Evolutionary conservation across 2,888 invertebrate species (phyloP), one percentile per base, ranked within the genome.

Genomic region (Xestia rhomboidea): DNA sequence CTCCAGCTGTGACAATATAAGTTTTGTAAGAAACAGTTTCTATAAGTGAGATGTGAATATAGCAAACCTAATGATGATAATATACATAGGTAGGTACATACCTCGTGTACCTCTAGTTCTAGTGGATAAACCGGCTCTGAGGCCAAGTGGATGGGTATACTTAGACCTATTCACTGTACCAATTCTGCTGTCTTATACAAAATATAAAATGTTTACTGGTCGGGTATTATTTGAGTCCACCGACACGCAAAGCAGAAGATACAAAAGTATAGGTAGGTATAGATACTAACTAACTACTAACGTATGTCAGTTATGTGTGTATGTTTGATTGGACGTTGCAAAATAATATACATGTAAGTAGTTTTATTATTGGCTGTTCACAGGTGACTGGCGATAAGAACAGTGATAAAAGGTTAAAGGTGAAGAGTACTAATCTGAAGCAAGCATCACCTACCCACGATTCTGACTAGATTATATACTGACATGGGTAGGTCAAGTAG

Each of bases 371-470:
- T 34, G 67, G 46, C 71, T 70, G 38, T 66, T 34, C 11, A 34
- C 34, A 46, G 24, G 72, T 51, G 49, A 70, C 71, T 38, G 27
- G 27, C 24, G 49, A 54, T 54, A 73, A 51, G 41, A 41, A 30
- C 41, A 41, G 24, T 72, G 72, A 71, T 73, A 71, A 71, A 41
- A 71, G 71, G 49, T 71, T 73, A 51, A 51, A 73, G 41, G 72
- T 73, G 15, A 49, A 24, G 13, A 71, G 34, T 70, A 41, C 34
- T 49, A 27, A n/a, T 13, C 68, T 18, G 13, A 34, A 34, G 34
- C 34, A 44, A 21, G 30, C 21, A n/a, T n/a, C n/a, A 27, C 3
- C 7, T n/a, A 54, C 6, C 2, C 15, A 15, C 15, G 30, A 30
- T 7, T 27, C 8, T 18, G 57, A 60, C 51, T 51, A 51, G 24